Base-by-base conservation (phyloP, 2,797 vertebrate species). In the Premnoplex brunnescens region DNA sequence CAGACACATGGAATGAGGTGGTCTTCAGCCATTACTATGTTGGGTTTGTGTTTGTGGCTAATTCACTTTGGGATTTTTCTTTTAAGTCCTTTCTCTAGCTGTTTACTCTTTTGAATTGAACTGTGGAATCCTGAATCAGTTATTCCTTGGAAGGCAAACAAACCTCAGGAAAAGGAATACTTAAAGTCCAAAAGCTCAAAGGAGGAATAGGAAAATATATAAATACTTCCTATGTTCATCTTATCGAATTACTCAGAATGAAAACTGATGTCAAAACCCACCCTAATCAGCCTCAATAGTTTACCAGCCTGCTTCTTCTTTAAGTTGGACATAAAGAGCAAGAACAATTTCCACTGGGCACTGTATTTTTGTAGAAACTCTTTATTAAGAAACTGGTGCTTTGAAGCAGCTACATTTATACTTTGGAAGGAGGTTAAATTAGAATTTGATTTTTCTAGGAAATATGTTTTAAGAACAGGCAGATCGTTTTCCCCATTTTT, bases 381-480 rank as follows among this genome's bases (percentile, higher is more conserved):
- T 87, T 79, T 64, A 43, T 49, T 62, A 54, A 66, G 13, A 19
- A n/a, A 6, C 12, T 51, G 16, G 19, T 72, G 36, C 51, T 72
- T 79, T 89, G 28, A 79, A 82, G 9, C 17, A 66, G 24, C 24
- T 46, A 30, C 17, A 68, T 81, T 68, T 56, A 54, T 60, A 49
- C 27, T 68, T 62, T 41, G 30, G 9, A 88, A 82, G 12, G 20
- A 91, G 36, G 10, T 73, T 73, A 73, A 91, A 76, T 44, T 72
- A 56, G 36, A 75, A 60, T 86, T 77, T 84, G 37, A 78, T 95
- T 95, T 89, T 89, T 91, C 77, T 19, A 67, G 56, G 75, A 94
- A 85, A 66, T 67, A 30, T 36, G 19, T 55, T 92, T 52, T 64
- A 87, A 54, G 51, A 79, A 9, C 46, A 46, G 43, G 13, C 26